A percentile compares a stretch with the other conserved stretches of the same genome.
phyloP scores from a whole-genome alignment of 2,113 vertebrate species.

The Leptocoma aspasia region DNA sequence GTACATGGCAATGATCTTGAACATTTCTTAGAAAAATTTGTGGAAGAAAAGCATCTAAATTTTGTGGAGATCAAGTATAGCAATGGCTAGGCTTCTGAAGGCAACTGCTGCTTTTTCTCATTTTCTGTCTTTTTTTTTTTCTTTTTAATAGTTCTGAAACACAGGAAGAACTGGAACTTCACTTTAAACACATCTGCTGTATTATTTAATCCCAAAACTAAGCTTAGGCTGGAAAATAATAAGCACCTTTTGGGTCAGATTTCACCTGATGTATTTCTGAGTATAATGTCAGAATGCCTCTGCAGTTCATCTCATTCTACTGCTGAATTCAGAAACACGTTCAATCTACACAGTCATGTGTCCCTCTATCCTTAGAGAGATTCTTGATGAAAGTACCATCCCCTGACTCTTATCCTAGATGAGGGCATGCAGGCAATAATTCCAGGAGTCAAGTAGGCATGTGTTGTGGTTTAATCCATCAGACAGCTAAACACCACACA shows the following conservation, averaged over 20 bases:
- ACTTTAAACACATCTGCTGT: neutral
- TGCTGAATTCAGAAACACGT: neutral
- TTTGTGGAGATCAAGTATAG: neutral
- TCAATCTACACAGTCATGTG: accelerated
- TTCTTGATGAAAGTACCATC: neutral
- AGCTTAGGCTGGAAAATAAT: neutral
- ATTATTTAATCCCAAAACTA: neutral
- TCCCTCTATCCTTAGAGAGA: neutral
- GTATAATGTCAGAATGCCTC: neutral
- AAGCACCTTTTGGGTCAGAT: neutral
- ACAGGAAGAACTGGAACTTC: neutral
- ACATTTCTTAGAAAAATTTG: neutral
- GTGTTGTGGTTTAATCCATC: neutral
- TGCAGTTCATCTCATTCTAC: neutral
- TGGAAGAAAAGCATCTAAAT: neutral
- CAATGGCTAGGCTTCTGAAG: neutral
- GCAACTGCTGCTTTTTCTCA: neutral
- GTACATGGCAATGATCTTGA: neutral
- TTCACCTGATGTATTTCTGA: neutral
- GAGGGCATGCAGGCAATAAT: neutral
- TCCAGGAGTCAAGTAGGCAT: neutral
- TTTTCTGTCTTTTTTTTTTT: neutral
- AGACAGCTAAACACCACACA: neutral
- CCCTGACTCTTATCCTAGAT: neutral
- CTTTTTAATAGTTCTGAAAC: neutral